phyloP scores from a whole-genome alignment of 2,888 invertebrate species.

The Chaetogeoica ovagalla region DNA sequence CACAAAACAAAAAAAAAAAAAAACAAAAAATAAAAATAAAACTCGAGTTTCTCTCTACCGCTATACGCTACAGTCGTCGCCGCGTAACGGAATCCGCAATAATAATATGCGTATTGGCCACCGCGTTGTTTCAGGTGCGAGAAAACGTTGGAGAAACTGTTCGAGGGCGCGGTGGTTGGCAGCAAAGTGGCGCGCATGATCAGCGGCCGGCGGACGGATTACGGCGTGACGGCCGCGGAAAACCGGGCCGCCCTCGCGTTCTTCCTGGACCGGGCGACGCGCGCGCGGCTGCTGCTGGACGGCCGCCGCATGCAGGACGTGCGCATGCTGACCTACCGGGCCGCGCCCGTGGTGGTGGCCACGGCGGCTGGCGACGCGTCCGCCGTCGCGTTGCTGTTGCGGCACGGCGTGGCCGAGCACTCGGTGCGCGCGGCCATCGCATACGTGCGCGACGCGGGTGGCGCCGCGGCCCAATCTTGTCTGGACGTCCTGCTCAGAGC shows the following conservation, averaged over 20 bases:
- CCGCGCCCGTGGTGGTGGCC: conserved; percentile 73
- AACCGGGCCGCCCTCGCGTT: conserved; percentile 76
- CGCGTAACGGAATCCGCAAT: too few species aligned
- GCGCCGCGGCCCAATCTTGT: conserved; percentile 60
- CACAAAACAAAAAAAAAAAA: too few species aligned
- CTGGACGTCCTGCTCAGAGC: conserved; percentile 70
- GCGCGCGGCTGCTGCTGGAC: conserved; percentile 60
- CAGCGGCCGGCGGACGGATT: conserved; percentile 87
- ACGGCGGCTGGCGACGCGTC: conserved; percentile 76
- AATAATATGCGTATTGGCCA: too few species aligned
- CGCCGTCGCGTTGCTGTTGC: conserved; percentile 72
- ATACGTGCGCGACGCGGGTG: conserved; percentile 68
- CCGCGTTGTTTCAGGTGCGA: conserved; percentile 59
- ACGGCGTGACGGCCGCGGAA: conserved; percentile 72
- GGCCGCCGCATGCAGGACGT: conserved; percentile 72
- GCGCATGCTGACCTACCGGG: conserved; percentile 80
- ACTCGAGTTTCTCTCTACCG: too few species aligned
- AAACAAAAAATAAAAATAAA: too few species aligned
- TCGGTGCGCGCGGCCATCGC: conserved; percentile 60
- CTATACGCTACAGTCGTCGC: too few species aligned
- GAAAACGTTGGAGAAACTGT: conserved; percentile 63
- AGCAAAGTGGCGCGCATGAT: conserved; percentile 74
- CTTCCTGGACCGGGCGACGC: conserved; percentile 73
- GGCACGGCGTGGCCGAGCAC: conserved; percentile 59
- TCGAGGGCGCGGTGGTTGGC: conserved; percentile 79